Conservation (phyloP, 1,140 invertebrate genomes). For the Asobara japonica region DNA sequence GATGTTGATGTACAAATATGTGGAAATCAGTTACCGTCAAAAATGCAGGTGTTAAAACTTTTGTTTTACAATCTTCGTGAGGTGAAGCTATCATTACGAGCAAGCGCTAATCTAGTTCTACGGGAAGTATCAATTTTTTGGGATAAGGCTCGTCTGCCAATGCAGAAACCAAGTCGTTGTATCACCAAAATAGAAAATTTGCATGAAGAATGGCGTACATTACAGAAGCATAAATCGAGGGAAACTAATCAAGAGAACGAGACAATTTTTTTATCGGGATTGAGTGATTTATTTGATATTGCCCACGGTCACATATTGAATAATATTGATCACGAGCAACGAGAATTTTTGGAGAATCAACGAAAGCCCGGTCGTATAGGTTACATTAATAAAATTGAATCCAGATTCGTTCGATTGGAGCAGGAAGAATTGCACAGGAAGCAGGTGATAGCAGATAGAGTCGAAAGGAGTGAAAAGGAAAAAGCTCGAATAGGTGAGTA, state of each 20-base stretch:
- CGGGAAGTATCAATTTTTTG: conserved; percentile 38
- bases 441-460: too few species aligned
- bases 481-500: too few species aligned
- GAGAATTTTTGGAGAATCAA: not conserved
- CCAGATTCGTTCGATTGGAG: not conserved
- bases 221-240: conserved; percentile 35
- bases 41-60: conserved; percentile 37
- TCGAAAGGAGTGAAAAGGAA: too few species aligned
- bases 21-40: conserved; percentile 40
- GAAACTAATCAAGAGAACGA: conserved; percentile 26
- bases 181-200: conserved; percentile 34
- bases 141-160: conserved; percentile 36
- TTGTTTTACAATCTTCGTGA: conserved; percentile 36
- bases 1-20: conserved; percentile 35
- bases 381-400: conserved; percentile 25
- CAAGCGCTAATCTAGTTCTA: conserved; percentile 30
- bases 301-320: conserved; percentile 31
- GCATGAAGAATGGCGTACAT: conserved; percentile 27
- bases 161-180: conserved; percentile 31
- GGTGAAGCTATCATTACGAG: conserved; percentile 33
- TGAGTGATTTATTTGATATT: conserved; percentile 30
- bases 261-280: not conserved
- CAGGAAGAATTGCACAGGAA: too few species aligned
- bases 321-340: not conserved
- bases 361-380: conserved; percentile 21